Evolutionary conservation across 1,140 invertebrate species (phyloP).

Genomic region (Helicorthomorpha holstii): DNA sequence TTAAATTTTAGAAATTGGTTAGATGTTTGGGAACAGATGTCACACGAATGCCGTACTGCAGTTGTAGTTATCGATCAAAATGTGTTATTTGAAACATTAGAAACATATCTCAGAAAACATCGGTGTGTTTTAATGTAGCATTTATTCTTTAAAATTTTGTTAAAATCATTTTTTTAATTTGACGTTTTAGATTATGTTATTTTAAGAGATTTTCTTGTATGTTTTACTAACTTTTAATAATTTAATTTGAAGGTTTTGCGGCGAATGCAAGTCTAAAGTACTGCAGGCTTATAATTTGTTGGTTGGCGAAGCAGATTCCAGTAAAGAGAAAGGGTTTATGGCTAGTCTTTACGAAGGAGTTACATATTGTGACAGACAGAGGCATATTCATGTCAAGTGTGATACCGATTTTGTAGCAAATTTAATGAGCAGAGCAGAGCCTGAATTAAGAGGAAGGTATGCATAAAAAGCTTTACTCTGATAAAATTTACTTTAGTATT

Average conservation of each 20-base stretch:
- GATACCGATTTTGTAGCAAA: constrained; percentile 72
- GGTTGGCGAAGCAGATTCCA: constrained; percentile 60
- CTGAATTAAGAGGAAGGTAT: constrained; percentile 63
- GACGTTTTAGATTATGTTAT: not conserved
- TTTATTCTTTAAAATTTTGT: no score
- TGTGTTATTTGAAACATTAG: constrained; percentile 60
- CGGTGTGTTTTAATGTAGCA: no score
- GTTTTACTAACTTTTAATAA: not conserved
- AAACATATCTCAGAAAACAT: constrained; percentile 77
- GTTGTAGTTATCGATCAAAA: constrained; percentile 67
- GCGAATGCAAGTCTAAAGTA: constrained; percentile 80
- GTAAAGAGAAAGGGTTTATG: constrained; percentile 75
- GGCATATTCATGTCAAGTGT: constrained; percentile 68
- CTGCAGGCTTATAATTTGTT: constrained; percentile 67
- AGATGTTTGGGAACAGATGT: constrained; percentile 69
- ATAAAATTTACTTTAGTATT: not conserved
- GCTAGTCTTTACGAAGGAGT: constrained; percentile 67
- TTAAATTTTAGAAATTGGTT: constrained; percentile 15
- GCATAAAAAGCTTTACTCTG: no score
- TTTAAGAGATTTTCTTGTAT: not conserved
- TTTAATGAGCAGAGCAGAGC: constrained; percentile 71
- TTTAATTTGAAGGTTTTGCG: constrained; percentile 49
- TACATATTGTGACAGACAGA: constrained; percentile 61
- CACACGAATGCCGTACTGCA: constrained; percentile 60
- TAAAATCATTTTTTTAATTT: not conserved